Conservation (phyloP, 1,140 invertebrate species). For the Hycleus phaleratus region DNA sequence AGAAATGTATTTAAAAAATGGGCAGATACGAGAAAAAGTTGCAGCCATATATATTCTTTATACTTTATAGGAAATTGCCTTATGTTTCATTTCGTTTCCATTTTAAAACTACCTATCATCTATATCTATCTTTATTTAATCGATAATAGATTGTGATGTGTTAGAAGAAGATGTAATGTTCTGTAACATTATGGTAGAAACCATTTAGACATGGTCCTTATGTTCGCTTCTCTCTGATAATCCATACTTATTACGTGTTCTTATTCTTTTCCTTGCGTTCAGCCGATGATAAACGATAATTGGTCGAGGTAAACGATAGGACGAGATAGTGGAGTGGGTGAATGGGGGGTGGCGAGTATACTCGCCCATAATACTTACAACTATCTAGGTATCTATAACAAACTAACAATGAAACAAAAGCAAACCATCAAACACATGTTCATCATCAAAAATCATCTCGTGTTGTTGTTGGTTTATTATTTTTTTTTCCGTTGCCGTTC, state of each 20-base stretch:
- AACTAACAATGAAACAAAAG: neutral
- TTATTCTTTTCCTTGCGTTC: slow-evolving; percentile 35
- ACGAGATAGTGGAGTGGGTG: neutral
- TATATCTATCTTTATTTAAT: neutral
- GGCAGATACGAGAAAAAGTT: slow-evolving; percentile 31
- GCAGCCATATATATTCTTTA: slow-evolving; percentile 34
- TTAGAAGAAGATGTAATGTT: slow-evolving; percentile 7
- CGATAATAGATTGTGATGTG: neutral
- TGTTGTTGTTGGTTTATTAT: too few relatives aligned
- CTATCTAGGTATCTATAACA: neutral
- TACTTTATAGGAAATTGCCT: slow-evolving; percentile 36
- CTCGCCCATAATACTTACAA: neutral
- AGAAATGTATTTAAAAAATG: slow-evolving; percentile 35
- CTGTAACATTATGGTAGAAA: slow-evolving; percentile 5
- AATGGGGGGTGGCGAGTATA: neutral
- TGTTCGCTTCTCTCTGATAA: slow-evolving; percentile 36
- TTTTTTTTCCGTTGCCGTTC: too few relatives aligned
- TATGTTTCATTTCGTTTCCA: slow-evolving; percentile 27
- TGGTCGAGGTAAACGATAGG: slow-evolving; percentile 34
- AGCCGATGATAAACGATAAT: slow-evolving; percentile 37
- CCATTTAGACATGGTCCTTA: slow-evolving; percentile 22
- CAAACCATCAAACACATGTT: neutral
- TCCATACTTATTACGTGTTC: slow-evolving; percentile 40
- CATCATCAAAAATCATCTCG: too few relatives aligned
- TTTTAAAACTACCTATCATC: slow-evolving; percentile 4